A percentile compares a stretch with the other conserved stretches of the same genome.
Evolutionary conservation across 2,888 invertebrate species (phyloP).

Genomic region (Volucella inanis): DNA sequence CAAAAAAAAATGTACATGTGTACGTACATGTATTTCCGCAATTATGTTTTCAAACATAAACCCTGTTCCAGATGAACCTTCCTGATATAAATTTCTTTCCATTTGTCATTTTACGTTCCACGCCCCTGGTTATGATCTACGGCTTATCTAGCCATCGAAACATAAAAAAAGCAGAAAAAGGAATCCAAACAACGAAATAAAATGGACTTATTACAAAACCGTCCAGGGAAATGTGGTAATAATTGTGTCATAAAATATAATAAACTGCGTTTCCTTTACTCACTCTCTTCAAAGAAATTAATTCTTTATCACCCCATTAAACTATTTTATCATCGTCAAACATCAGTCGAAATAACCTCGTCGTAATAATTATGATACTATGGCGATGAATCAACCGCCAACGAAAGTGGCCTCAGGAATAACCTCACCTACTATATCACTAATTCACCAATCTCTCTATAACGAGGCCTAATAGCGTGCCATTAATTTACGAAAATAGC

Average conservation of each 20-base stretch:
- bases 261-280: conserved; percentile 47
- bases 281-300: conserved; percentile 51
- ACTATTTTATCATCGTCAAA: conserved; percentile 71
- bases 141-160: conserved; percentile 5
- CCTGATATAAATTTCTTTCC: conserved; percentile 37
- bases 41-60: no score
- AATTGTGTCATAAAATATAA: conserved; percentile 63
- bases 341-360: conserved; percentile 70
- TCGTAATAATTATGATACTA: conserved; percentile 64
- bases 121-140: conserved; percentile 30
- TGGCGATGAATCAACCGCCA: conserved; percentile 54
- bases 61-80: background rate
- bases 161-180: conserved; percentile 30
- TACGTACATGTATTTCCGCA: no score
- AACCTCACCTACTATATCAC: conserved; percentile 48
- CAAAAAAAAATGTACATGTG: no score
- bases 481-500: conserved; percentile 73
- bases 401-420: conserved; percentile 58
- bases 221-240: conserved; percentile 18
- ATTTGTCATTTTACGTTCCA: conserved; percentile 26
- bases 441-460: conserved; percentile 56
- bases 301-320: conserved; percentile 74
- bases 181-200: conserved; percentile 26
- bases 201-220: conserved; percentile 41
- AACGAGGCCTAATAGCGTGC: conserved; percentile 74